Percentiles rank a stretch among this genome's conserved stretches.
phyloP scores from a whole-genome alignment of 1,140 invertebrate genomes.

The Eupeodes corollae region DNA sequence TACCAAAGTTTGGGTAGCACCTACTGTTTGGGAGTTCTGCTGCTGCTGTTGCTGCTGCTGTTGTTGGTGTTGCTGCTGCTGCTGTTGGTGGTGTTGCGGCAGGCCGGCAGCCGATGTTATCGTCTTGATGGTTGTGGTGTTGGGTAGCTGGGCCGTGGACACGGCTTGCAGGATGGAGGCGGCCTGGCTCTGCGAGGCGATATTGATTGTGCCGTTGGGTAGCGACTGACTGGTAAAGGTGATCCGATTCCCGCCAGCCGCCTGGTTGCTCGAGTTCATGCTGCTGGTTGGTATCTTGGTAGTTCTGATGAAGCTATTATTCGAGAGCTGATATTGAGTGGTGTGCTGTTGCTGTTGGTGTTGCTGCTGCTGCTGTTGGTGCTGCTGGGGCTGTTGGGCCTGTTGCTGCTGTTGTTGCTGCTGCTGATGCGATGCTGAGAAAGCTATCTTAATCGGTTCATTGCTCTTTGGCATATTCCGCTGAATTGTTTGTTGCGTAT shows the following conservation, averaged over 20 bases:
- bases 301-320: no score
- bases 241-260: slow-evolving; percentile 32
- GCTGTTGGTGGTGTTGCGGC: slow-evolving; percentile 14
- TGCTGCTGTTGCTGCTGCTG: slow-evolving; percentile 25
- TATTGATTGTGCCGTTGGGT: slow-evolving; percentile 45
- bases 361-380: neutral
- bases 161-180: slow-evolving; percentile 25
- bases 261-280: slow-evolving; percentile 18
- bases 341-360: slow-evolving; percentile 9
- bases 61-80: slow-evolving; percentile 15
- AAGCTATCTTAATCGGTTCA: slow-evolving; percentile 42
- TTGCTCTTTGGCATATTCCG: slow-evolving; percentile 24
- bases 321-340: no score
- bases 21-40: slow-evolving; percentile 32
- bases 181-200: slow-evolving; percentile 21
- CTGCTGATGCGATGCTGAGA: slow-evolving; percentile 9
- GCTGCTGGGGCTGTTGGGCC: neutral
- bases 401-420: neutral
- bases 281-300: no score
- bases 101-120: slow-evolving; percentile 29
- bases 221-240: slow-evolving; percentile 43
- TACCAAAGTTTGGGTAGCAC: slow-evolving; percentile 37
- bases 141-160: slow-evolving; percentile 30
- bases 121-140: slow-evolving; percentile 41
- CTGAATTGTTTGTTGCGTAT: slow-evolving; percentile 5